Base-by-base conservation (phyloP, 2,888 invertebrate genomes). In the Drosophila stalkeri region DNA sequence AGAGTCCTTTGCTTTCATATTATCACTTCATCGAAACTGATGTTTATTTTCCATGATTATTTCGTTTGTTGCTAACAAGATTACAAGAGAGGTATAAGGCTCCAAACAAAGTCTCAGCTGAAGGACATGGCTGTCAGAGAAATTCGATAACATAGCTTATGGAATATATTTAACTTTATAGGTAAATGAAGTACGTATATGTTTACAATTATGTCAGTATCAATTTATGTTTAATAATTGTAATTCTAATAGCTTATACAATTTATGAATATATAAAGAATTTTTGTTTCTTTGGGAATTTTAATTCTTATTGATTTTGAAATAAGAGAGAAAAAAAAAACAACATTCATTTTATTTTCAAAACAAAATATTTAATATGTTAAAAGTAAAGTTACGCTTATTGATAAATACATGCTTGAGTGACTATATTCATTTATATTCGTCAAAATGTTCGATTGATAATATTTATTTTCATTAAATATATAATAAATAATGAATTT, bases 21-120 rank as follows among this genome's bases (percentile, higher is more conserved):
- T 82, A 85, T 82, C 85, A 82, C 82, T 85, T 85, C 82, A 82
- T 80, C 56, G 66, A 51, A 76, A 64, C 61, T 60, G 63, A 61
- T 70, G 76, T 64, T 62, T 47, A 59, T 65, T 76, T 27, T 47
- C 57, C 52, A 61, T 43, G 35, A 54, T 62, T 43, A 49, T 63
- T 54, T 41, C 46, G 35, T 52, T 56, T 4, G 37, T 18, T 44
- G 41, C 20, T 47, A 54, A 27, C 61, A 64, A 60, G 43, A 63
- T 70, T 65, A 14, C 31, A 57, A 49, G 43, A 41, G 44, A 49
- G 41, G 27, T 33, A n/a, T 1, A 8, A 5, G 20, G 7, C 16
- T 37, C 3, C 8, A 37, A 7, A 6, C 18, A 7, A 18, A 14
- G 20, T 20, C 20, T 23, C 20, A 3, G 14, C 18, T 51, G 18